These are phyloP conservation scores for Littorina saxatilis DNA, from an alignment of 1,140 invertebrate species.

Conservation along the genomic window DNA sequence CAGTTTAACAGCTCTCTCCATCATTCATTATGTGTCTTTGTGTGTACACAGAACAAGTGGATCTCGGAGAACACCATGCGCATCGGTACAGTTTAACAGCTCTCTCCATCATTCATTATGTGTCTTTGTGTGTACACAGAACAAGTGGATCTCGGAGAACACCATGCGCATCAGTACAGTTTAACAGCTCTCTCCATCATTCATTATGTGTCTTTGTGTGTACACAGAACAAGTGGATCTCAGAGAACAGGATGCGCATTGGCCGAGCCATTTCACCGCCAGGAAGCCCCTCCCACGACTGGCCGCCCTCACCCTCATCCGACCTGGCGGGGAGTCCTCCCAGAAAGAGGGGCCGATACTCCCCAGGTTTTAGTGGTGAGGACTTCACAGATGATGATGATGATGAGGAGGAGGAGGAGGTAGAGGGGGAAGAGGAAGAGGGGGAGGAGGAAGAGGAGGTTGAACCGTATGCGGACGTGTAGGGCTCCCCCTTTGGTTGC, in stretches of 20 bases:
- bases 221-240: constrained; percentile 88
- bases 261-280: constrained; percentile 93
- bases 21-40: no score
- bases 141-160: no score
- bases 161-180: no score
- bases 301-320: constrained; percentile 38
- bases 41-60: no score
- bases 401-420: constrained; percentile 23
- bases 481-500: not conserved
- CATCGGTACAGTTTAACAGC: no score
- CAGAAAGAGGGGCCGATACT: constrained; percentile 53
- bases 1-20: no score
- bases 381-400: constrained; percentile 32
- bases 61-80: no score
- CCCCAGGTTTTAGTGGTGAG: constrained; percentile 30
- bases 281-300: constrained; percentile 75
- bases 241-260: constrained; percentile 90
- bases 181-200: no score
- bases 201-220: no score
- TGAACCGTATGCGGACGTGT: not conserved
- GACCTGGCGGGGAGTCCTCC: constrained; percentile 55
- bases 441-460: not conserved
- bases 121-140: no score
- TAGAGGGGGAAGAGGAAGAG: not conserved
- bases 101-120: no score